phyloP scores from a whole-genome alignment of 2,113 vertebrate species.

The Oncorhynchus tshawytscha region DNA sequence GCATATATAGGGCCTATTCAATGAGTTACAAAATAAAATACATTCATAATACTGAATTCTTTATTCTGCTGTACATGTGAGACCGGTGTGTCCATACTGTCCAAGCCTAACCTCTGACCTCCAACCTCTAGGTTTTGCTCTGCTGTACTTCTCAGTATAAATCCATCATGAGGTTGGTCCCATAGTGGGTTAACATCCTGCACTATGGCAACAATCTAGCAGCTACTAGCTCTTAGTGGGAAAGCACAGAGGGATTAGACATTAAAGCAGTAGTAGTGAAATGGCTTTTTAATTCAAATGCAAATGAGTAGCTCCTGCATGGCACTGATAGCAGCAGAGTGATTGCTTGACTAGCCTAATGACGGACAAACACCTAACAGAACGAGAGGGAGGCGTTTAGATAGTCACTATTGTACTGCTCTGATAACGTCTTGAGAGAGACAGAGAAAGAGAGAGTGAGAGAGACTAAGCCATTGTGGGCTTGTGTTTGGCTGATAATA shows the following conservation, averaged over 20 bases:
- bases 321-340: conserved; percentile 24
- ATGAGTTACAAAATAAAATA: no score
- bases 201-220: conserved; percentile 17
- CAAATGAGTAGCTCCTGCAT: conserved; percentile 16
- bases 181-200: neutral
- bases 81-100: neutral
- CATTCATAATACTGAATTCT: no score
- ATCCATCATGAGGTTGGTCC: neutral
- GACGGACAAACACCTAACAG: conserved; percentile 26
- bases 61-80: neutral
- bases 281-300: conserved; percentile 29
- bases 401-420: no score
- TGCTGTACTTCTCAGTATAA: neutral
- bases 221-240: neutral
- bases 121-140: neutral
- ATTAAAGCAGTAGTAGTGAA: conserved; percentile 10
- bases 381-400: neutral
- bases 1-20: neutral
- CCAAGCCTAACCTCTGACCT: neutral
- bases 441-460: no score
- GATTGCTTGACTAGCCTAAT: neutral
- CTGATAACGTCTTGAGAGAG: no score
- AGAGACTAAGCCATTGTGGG: no score
- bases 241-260: conserved; percentile 5
- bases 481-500: no score